phyloP scores from a whole-genome alignment of 2,888 invertebrate genomes.

The Maniola hyperantus region DNA sequence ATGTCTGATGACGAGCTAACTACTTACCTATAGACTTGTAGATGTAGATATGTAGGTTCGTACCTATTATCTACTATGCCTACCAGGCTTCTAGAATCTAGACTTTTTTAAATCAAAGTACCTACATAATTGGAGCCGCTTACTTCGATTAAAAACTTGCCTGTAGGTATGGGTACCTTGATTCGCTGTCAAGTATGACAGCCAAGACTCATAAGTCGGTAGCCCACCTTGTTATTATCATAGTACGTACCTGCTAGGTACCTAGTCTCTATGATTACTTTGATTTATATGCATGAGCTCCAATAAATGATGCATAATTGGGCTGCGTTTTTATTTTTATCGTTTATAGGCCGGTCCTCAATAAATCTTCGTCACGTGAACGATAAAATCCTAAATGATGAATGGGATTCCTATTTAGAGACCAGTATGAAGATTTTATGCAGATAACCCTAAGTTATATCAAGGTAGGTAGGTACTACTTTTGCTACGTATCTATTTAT shows the following conservation, averaged over 20 bases:
- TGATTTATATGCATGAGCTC: constrained; percentile 76
- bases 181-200: constrained; percentile 44
- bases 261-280: constrained; percentile 56
- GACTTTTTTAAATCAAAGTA: no score
- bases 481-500: constrained; percentile 16
- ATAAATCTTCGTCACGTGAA: constrained; percentile 67
- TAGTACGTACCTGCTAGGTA: constrained; percentile 28
- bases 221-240: constrained; percentile 61
- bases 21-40: no score
- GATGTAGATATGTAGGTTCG: no score
- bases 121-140: not conserved
- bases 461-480: constrained; percentile 22
- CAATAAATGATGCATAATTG: constrained; percentile 73
- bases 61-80: no score
- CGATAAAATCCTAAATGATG: constrained; percentile 46
- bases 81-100: constrained; percentile 3
- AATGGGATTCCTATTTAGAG: constrained; percentile 42
- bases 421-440: constrained; percentile 39
- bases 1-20: no score
- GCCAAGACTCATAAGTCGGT: constrained; percentile 42
- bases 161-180: constrained; percentile 13
- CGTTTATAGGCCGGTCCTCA: constrained; percentile 53
- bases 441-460: constrained; percentile 32
- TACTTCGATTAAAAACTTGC: constrained; percentile 17
- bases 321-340: constrained; percentile 60